phyloP scores from a whole-genome alignment of 2,888 invertebrate genomes.

The Rhamphomyia laevipes region DNA sequence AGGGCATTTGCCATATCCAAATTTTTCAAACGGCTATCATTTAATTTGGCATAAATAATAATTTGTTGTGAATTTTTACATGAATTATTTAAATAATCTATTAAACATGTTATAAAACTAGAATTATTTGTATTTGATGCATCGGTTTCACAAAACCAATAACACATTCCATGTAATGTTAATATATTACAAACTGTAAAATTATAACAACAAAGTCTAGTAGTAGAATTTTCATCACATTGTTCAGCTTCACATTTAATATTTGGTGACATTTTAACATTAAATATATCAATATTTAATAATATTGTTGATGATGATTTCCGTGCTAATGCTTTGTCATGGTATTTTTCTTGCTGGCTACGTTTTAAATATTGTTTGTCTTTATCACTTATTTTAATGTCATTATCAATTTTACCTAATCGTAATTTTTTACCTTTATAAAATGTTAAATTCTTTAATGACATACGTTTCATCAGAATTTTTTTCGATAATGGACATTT shows the following conservation, averaged over 20 bases:
- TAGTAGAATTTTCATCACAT: background rate
- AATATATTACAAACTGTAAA: background rate
- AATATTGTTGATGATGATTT: background rate
- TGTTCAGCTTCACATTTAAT: background rate
- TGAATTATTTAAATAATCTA: background rate
- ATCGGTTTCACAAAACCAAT: constrained; percentile 1
- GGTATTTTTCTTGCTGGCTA: background rate
- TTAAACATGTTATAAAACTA: background rate
- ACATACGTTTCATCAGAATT: background rate
- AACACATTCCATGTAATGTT: background rate
- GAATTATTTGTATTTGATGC: background rate
- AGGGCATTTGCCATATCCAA: background rate
- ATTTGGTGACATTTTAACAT: background rate
- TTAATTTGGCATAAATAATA: background rate
- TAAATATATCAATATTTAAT: background rate
- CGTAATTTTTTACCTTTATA: background rate
- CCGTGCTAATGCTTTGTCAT: background rate
- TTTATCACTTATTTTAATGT: background rate
- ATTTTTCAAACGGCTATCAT: background rate
- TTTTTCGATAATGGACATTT: background rate
- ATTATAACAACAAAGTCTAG: background rate
- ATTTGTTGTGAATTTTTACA: background rate
- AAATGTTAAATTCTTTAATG: background rate
- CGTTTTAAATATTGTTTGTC: background rate
- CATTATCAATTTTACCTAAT: background rate